Conservation (phyloP, 2,113 vertebrate species). For the Cavia aperea region DNA sequence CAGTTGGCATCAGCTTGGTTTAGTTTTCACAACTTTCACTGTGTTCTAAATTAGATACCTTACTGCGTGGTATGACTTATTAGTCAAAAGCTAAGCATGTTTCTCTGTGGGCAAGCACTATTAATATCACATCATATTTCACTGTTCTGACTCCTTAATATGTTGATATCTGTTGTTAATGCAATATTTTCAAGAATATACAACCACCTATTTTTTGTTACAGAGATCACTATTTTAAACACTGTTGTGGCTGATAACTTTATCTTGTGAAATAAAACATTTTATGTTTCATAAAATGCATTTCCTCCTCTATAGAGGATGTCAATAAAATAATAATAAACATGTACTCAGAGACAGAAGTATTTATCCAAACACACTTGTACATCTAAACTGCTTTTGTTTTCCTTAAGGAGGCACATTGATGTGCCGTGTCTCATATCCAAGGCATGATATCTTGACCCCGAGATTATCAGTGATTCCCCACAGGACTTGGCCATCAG, state of each 20-base stretch:
- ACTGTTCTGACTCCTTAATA: constrained; percentile 59
- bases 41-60: constrained; percentile 61
- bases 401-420: constrained; percentile 52
- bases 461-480: constrained; percentile 65
- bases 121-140: constrained; percentile 65
- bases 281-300: constrained; percentile 57
- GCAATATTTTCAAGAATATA: constrained; percentile 45
- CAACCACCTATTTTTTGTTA: constrained; percentile 13
- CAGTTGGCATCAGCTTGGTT: neutral
- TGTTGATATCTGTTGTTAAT: constrained; percentile 46
- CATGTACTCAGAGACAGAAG: neutral
- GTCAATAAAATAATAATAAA: constrained; percentile 58
- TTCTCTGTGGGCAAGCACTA: constrained; percentile 60
- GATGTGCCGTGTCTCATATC: constrained; percentile 48
- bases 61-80: constrained; percentile 60
- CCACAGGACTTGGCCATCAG: constrained; percentile 67
- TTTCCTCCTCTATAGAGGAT: constrained; percentile 59
- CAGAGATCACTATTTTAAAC: constrained; percentile 28
- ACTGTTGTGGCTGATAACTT: neutral
- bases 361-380: constrained; percentile 4
- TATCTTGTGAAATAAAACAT: constrained; percentile 49
- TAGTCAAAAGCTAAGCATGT: constrained; percentile 67
- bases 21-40: constrained; percentile 42
- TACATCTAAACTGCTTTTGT: constrained; percentile 48
- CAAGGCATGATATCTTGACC: constrained; percentile 65